phyloP scores from a whole-genome alignment of 2,113 vertebrate species.

The Takifugu bimaculatus region DNA sequence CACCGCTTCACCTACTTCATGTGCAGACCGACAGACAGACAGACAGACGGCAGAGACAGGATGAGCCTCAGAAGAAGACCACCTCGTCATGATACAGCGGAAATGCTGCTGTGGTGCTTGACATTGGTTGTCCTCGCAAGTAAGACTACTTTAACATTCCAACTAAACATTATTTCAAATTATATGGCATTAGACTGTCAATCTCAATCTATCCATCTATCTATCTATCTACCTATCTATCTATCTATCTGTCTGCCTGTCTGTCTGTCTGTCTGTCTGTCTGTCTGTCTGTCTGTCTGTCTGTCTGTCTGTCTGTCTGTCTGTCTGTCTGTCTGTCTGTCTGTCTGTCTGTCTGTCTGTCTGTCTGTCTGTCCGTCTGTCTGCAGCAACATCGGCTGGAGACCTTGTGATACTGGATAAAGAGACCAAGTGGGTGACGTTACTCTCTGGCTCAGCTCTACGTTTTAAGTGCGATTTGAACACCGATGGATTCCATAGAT shows the following conservation, averaged over 20 bases:
- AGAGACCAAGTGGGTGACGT: fast-evolving
- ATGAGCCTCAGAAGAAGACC: slow-evolving; percentile 27
- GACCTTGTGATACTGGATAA: neutral
- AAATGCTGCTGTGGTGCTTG: slow-evolving; percentile 20
- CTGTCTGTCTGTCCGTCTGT: neutral
- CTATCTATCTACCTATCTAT: slow-evolving; percentile 3
- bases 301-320: no score
- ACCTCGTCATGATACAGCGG: slow-evolving; percentile 23
- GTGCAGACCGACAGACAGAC: slow-evolving; percentile 13
- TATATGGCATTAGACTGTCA: neutral
- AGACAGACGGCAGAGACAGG: slow-evolving; percentile 21
- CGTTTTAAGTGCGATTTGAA: slow-evolving; percentile 38
- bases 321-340: no score
- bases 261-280: neutral
- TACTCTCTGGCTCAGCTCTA: slow-evolving; percentile 10
- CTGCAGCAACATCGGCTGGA: neutral
- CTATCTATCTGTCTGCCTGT: neutral
- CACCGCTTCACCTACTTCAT: slow-evolving; percentile 11
- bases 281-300: no score
- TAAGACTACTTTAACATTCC: slow-evolving; percentile 27
- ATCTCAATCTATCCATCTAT: neutral
- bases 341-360: neutral
- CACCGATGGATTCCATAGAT: fast-evolving
- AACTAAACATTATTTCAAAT: neutral
- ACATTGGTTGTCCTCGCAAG: slow-evolving; percentile 49